Percentiles rank a stretch among this genome's conserved stretches.
These are phyloP conservation scores for Dinocampus coccinellae DNA, from an alignment of 2,888 invertebrate genomes.

Conservation along the genomic window DNA sequence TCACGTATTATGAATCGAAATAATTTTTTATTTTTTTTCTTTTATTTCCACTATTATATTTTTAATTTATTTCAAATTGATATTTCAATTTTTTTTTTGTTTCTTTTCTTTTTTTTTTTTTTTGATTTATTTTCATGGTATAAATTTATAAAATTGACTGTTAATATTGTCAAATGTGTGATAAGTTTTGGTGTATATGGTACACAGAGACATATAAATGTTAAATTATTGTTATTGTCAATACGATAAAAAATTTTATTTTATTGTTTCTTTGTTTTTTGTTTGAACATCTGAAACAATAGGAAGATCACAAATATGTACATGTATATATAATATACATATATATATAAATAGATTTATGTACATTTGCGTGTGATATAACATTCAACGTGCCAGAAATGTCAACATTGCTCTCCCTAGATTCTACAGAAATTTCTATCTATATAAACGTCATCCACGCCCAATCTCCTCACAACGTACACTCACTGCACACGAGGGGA, in stretches of 20 bases:
- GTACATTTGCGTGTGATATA: conserved; percentile 1
- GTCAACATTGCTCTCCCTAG: not conserved
- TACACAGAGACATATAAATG: conserved; percentile 19
- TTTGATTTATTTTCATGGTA: not conserved
- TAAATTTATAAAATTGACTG: not conserved
- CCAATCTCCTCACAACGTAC: not conserved
- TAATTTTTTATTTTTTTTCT: not conserved
- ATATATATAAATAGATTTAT: too few species aligned
- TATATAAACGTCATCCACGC: not conserved
- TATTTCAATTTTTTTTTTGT: too few species aligned
- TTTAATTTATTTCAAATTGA: not conserved
- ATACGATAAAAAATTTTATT: conserved; percentile 1
- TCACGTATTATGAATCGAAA: not conserved
- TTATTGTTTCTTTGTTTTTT: not conserved
- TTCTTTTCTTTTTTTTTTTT: not conserved
- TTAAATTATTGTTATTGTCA: conserved; percentile 21
- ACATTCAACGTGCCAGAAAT: not conserved
- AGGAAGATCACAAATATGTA: not conserved
- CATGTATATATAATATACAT: not conserved
- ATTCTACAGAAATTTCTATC: not conserved
- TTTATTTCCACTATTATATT: not conserved
- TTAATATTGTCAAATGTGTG: not conserved
- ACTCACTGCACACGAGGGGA: not conserved
- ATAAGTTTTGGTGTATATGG: not conserved
- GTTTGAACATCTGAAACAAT: conserved; percentile 5